Base-by-base conservation (phyloP, 2,888 invertebrate species). In the Parnassius smintheus region DNA sequence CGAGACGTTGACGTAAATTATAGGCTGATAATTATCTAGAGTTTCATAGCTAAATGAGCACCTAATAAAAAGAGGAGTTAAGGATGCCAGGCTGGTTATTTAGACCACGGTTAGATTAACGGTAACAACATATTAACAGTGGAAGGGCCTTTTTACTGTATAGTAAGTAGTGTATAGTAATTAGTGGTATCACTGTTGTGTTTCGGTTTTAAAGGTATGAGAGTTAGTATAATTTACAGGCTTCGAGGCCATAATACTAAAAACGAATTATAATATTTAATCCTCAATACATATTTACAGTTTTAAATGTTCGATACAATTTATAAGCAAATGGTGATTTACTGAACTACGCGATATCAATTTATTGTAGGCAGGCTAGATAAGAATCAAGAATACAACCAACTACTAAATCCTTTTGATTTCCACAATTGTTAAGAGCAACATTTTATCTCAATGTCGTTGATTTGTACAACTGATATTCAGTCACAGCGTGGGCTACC, bases 1-100 rank as follows among this genome's bases (percentile, higher is more conserved):
- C 56, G 25, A 59, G 59, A 63, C 50, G 41, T 48, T 12, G 52
- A 22, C 46, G 56, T 63, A 59, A 59, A 59, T 56, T 63, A 59
- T 56, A 56, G 59, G 41, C 59, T 41, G 46, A 48, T 59, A 63
- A 59, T 63, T 63, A 52, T 44, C 60, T 35, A 25, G 22, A 50
- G 58, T 59, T 58, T 63, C 45, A 59, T 55, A 59, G 55, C 50
- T 50, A 45, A 59, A 63, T 55, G 50, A n/a, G 25, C 22, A 54
- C 50, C 50, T 55, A 45, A 55, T 63, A 63, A 63, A 63, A 63
- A 51, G 62, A 49, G 51, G 49, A 46, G 35, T 25, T 35, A 10
- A 62, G 58, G 58, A 55, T 56, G 50, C 46, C 57, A 41, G 54
- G 35, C 52, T 45, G 22, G 46, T 8, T 55, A 35, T 25, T 50